Percentiles rank a stretch among this genome's conserved stretches.
phyloP scores from a whole-genome alignment of 1,140 invertebrate species.

The Bombus huntii region DNA sequence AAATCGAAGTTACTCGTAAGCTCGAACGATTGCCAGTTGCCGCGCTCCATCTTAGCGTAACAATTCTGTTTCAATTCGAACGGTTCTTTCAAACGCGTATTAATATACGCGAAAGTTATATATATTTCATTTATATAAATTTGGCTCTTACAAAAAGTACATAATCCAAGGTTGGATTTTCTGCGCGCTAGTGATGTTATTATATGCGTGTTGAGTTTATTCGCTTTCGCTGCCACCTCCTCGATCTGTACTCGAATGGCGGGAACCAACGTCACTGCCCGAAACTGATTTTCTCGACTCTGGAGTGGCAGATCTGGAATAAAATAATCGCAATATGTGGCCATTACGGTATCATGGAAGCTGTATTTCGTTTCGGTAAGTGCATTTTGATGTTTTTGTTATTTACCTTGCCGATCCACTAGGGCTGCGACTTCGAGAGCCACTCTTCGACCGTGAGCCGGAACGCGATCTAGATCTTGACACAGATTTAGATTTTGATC shows the following conservation, averaged over 20 bases:
- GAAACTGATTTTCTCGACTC: conserved; percentile 80
- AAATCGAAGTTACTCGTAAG: not conserved
- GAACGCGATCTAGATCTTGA: conserved; percentile 76
- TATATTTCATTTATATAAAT: conserved; percentile 33
- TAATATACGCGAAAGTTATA: not conserved
- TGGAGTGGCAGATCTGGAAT: conserved; percentile 76
- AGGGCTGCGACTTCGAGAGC: conserved; percentile 80
- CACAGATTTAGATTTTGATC: conserved; percentile 72
- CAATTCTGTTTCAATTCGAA: not conserved
- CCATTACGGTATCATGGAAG: accelerated
- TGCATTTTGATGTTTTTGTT: not conserved
- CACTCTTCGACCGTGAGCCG: conserved; percentile 78
- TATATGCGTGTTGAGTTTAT: conserved; percentile 26
- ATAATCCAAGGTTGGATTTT: not conserved
- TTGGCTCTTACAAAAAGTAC: not conserved
- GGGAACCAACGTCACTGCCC: conserved; percentile 75
- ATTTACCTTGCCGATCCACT: conserved; percentile 80
- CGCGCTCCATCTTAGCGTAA: not conserved
- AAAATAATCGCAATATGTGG: not conserved
- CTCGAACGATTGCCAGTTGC: not conserved
- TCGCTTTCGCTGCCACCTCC: conserved; percentile 67
- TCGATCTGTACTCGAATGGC: conserved; percentile 69
- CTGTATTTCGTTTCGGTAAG: not conserved
- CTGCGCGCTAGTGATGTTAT: not conserved
- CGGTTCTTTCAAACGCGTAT: not conserved